A percentile compares a stretch with the other conserved stretches of the same genome.
Conservation (phyloP, 2,797 vertebrate genomes). For the Onychomys leucogaster region DNA sequence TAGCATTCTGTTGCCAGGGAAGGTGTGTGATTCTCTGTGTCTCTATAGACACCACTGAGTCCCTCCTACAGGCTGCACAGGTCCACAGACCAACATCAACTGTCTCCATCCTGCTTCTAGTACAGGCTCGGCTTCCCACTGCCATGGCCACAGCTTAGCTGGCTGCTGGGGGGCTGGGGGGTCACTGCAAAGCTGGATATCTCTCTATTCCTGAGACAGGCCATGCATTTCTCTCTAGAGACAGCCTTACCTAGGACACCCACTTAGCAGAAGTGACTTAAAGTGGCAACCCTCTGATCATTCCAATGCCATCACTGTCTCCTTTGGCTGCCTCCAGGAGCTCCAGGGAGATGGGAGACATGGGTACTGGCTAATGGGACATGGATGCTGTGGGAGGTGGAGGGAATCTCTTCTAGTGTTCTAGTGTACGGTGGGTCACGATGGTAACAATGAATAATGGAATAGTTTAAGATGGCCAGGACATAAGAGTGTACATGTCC, state of each 20-base stretch:
- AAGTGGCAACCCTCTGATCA: not conserved
- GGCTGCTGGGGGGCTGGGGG: not conserved
- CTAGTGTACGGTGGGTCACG: not conserved
- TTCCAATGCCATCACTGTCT: not conserved
- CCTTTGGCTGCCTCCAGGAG: not conserved
- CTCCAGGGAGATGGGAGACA: not conserved
- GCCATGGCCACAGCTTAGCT: not conserved
- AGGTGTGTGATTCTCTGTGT: not conserved
- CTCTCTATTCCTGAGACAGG: not conserved
- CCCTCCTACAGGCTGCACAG: not conserved
- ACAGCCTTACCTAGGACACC: not conserved
- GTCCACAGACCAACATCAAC: not conserved
- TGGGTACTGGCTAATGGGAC: too few species aligned
- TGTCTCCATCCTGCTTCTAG: not conserved
- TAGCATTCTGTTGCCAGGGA: not conserved
- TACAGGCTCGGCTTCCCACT: not conserved
- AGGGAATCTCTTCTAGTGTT: not conserved
- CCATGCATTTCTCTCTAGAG: not conserved
- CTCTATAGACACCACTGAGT: not conserved
- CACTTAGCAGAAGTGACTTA: not conserved
- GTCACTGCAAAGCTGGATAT: not conserved
- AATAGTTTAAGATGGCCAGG: not conserved
- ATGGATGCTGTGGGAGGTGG: not conserved
- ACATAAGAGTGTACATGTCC: not conserved
- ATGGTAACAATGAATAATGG: not conserved